Evolutionary conservation across 2,888 invertebrate species (phyloP), one percentile per base, ranked within the genome.

Genomic region (Ferrisia virgata): DNA sequence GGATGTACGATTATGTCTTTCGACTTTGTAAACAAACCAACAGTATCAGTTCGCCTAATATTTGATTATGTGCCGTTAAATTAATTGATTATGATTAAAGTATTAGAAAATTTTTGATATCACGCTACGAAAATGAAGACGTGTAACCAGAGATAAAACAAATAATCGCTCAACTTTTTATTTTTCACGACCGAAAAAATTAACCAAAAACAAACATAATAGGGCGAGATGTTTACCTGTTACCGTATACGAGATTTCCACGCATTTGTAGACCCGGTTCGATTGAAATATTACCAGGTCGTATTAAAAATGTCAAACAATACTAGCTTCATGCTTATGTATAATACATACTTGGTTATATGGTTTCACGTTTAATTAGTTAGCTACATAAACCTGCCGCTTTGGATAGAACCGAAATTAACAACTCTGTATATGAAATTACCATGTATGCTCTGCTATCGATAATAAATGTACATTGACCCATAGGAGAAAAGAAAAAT

Each of bases 21-120:
- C 3, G 58, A 82, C 82, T 82, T 82, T 82, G 82, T 82, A 82
- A 82, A 82, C 82, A 82, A 82, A 82, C 82, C 58, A 82, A 82
- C 39, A 25, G 64, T 58, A 82, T 82, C 64, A 69, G 82, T 82
- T 82, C 40, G 69, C 64, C 13, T 33, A 64, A 58, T 82, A 82
- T 69, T 82, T 64, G 58, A 82, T 82, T 82, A 82, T 69, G 53
- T 36, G 58, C 36, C 39, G 64, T 82, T 82, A 82, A 58, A 39
- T 58, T 82, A 82, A 82, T 82, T 58, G 82, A 82, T 82, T 82
- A 69, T 40, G 36, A 82, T 82, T 82, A 82, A 69, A 82, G 58
- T 82, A 58, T 64, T 64, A 33, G 79, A 43, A 79, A 40, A 43
- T 79, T 79, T 72, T 36, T 72, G 72, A 72, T 72, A 72, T 72